A percentile compares a stretch with the other conserved stretches of the same genome.
Evolutionary conservation across 2,888 invertebrate species (phyloP).

Genomic region (Coelinius sp.): DNA sequence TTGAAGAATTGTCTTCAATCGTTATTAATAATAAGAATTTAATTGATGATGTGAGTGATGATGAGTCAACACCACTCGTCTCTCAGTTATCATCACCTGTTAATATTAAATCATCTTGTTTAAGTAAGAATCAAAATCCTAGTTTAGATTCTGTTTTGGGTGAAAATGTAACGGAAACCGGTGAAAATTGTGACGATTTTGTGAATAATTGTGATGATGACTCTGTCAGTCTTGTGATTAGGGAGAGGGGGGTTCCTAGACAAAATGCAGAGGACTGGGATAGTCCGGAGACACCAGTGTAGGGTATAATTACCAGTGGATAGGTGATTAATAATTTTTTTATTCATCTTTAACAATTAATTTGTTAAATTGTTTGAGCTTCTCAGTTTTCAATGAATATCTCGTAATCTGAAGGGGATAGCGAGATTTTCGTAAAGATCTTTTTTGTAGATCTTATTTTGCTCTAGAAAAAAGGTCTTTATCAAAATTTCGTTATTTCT

Average conservation of each 20-base stretch:
- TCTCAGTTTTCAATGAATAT: too few relatives aligned
- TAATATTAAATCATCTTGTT: conserved; percentile 53
- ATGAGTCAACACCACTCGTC: conserved; percentile 80
- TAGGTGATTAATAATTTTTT: too few relatives aligned
- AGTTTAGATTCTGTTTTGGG: neutral
- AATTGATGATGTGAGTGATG: conserved; percentile 72
- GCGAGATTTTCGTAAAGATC: too few relatives aligned
- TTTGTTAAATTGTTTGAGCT: too few relatives aligned
- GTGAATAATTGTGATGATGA: conserved; percentile 52
- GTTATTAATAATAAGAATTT: conserved; percentile 40
- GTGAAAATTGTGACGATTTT: conserved; percentile 51
- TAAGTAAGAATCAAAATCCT: neutral
- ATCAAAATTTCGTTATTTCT: too few relatives aligned
- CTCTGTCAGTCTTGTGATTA: conserved; percentile 53
- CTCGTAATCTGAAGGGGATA: too few relatives aligned
- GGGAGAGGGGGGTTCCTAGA: conserved; percentile 53
- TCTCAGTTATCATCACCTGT: conserved; percentile 70
- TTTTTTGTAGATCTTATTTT: too few relatives aligned
- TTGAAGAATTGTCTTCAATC: conserved; percentile 54
- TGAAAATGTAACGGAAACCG: neutral
- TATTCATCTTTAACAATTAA: too few relatives aligned
- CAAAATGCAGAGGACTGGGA: conserved; percentile 62
- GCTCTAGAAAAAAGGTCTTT: too few relatives aligned
- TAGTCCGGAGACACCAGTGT: conserved; percentile 67
- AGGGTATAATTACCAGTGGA: conserved; percentile 6